Conservation (phyloP, 2,888 invertebrate species). For the Tubulanus polymorphus region DNA sequence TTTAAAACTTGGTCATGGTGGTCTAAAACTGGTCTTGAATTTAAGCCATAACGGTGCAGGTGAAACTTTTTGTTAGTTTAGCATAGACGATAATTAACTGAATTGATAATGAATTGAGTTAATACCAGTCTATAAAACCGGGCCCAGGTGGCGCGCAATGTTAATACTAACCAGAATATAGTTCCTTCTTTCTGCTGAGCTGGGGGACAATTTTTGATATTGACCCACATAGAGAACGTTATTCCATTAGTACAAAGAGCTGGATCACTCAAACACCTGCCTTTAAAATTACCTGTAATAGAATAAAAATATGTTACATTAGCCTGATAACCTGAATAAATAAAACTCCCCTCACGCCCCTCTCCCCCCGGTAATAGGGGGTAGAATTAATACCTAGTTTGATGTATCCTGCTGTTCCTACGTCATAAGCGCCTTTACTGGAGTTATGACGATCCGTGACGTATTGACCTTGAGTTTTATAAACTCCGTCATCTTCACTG, state of each 20-base stretch:
- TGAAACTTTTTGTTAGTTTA: no score
- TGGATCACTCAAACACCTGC: background rate
- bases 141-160: background rate
- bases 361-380: background rate
- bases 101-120: no score
- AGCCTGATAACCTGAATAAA: no score
- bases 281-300: background rate
- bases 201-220: background rate
- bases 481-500: background rate
- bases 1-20: no score
- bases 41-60: no score
- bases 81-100: no score
- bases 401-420: background rate
- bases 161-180: background rate
- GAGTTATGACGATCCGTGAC: background rate
- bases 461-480: background rate
- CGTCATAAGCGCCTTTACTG: background rate
- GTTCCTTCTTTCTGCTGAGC: background rate
- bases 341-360: no score
- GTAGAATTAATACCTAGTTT: background rate
- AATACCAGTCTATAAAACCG: no score
- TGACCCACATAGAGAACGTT: background rate
- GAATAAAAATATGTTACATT: no score
- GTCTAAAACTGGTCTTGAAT: no score
- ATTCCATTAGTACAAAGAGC: background rate